Evolutionary conservation across 2,888 invertebrate species (phyloP), one percentile per base, ranked within the genome.

Genomic region (Podabrus alpinus): DNA sequence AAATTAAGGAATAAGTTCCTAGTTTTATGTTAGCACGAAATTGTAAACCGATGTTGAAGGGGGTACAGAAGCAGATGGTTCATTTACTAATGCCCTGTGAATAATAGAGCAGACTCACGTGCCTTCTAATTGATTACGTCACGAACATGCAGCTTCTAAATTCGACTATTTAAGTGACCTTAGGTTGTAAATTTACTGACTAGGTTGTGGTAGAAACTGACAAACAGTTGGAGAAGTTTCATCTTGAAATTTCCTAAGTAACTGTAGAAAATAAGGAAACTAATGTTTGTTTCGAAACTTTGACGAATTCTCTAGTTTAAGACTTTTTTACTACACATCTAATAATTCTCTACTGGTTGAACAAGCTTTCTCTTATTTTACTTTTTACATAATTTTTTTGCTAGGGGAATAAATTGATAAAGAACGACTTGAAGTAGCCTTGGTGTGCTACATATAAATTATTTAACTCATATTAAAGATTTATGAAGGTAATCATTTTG

Each of bases 81-180:
- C 82, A 82, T 82, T 82, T 82, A 78, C 81, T 82, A 82, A 82
- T 82, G 82, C 78, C 77, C 77, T 71, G 78, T 82, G 82, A 81
- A 82, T 82, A 82, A 82, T 81, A 80, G 77, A 81, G 73, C 76
- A 74, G 77, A 79, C 80, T 81, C 82, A 81, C 81, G 82, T 81
- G 81, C 77, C 71, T 72, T 74, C 77, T 81, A 82, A 82, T 82
- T 82, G 82, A 82, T 81, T 82, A 78, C 80, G 81, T 82, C 82
- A 82, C 82, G 82, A 81, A 82, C 79, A 72, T 75, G 24, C 74
- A 67, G 73, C 75, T 75, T 77, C 68, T 21, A 76, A 76, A 76
- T 68, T 69, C 62, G 45, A 69, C 73, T 64, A 73, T 76, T 45
- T 76, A 70, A 76, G 71, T 66, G 73, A 66, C 70, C 71, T 76